These are phyloP conservation scores for Nasonovia ribisnigri DNA, from an alignment of 2,888 invertebrate species.

Conservation along the genomic window DNA sequence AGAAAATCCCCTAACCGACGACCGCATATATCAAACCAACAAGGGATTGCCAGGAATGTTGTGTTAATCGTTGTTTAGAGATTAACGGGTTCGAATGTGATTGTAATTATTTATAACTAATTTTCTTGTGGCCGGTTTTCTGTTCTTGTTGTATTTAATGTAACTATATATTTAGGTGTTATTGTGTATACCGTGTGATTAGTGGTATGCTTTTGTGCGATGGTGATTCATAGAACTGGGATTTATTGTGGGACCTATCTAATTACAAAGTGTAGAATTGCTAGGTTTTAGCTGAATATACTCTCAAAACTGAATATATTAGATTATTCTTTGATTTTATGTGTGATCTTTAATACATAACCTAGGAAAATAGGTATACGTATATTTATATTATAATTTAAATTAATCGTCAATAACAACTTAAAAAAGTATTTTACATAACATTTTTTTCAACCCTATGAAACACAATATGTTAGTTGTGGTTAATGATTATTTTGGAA, in stretches of 20 bases:
- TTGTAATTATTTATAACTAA: background rate
- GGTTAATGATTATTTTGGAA: background rate
- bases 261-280: background rate
- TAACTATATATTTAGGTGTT: background rate
- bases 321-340: background rate
- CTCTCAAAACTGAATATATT: background rate
- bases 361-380: no score
- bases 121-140: background rate
- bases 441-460: background rate
- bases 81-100: conserved; percentile 4
- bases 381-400: background rate
- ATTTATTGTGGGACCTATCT: background rate
- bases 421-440: background rate
- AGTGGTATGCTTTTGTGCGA: background rate
- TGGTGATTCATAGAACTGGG: background rate
- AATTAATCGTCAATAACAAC: background rate
- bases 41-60: background rate
- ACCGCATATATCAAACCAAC: background rate
- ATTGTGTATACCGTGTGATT: background rate
- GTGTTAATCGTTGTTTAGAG: conserved; percentile 31
- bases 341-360: background rate
- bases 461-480: background rate
- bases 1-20: background rate
- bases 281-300: background rate
- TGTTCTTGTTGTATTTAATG: conserved; percentile 11